Percentiles rank a stretch among this genome's conserved stretches.
Evolutionary conservation across 1,140 invertebrate genomes (phyloP).

Genomic region (Tetramorium simillimum): DNA sequence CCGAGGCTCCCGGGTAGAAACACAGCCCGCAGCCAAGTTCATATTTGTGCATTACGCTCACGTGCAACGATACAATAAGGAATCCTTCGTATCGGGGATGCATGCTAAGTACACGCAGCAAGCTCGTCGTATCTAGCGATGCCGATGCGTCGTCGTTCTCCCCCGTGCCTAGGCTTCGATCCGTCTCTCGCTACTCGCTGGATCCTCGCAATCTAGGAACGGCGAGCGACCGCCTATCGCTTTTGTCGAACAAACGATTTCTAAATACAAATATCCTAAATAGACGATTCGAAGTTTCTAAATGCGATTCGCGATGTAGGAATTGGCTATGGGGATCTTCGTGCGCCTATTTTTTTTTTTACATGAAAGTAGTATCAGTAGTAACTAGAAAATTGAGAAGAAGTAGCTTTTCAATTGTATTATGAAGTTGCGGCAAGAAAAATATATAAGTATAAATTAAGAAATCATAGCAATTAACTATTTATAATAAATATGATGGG

Average conservation of each 20-base stretch:
- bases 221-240: constrained; percentile 4
- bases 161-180: constrained; percentile 58
- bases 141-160: constrained; percentile 41
- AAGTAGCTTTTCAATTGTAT: neutral
- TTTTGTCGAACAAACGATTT: constrained; percentile 26
- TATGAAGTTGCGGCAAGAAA: neutral
- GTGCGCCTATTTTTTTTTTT: neutral
- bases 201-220: constrained; percentile 47
- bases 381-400: neutral
- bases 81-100: constrained; percentile 85
- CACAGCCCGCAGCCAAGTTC: constrained; percentile 80
- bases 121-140: constrained; percentile 67
- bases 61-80: constrained; percentile 86
- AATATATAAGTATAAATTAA: neutral
- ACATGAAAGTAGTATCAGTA: too few species aligned
- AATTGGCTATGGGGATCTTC: neutral
- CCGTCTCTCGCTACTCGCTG: constrained; percentile 32
- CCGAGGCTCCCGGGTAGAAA: constrained; percentile 71
- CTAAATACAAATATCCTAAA: neutral
- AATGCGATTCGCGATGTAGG: neutral
- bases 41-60: constrained; percentile 85
- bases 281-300: neutral
- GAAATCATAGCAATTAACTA: neutral
- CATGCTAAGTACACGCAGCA: constrained; percentile 81
- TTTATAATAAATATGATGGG: neutral